A percentile compares a stretch with the other conserved stretches of the same genome.
These are phyloP conservation scores for Corynorhinus townsendii DNA, from an alignment of 2,113 vertebrate genomes.

Conservation along the genomic window DNA sequence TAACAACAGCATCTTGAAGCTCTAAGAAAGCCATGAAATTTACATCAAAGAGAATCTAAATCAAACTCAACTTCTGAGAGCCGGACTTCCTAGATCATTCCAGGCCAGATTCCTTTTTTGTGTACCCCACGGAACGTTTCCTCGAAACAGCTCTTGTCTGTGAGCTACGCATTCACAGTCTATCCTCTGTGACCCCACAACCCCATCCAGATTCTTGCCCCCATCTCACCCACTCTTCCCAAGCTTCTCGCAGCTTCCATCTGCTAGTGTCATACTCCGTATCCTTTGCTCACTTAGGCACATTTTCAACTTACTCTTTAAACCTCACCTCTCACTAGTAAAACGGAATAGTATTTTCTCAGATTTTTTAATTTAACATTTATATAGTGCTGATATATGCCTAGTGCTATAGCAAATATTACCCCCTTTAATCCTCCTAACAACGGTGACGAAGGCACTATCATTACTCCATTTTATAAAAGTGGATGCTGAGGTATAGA, in stretches of 20 bases:
- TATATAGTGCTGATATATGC: background rate
- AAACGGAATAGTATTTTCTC: background rate
- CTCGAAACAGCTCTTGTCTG: background rate
- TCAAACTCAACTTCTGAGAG: background rate
- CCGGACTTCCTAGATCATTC: background rate
- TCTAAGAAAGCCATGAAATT: background rate
- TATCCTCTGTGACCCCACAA: background rate
- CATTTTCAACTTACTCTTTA: background rate
- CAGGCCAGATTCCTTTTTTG: background rate
- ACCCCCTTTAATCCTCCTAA: background rate
- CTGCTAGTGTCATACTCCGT: background rate
- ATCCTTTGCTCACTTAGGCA: background rate
- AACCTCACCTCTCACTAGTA: background rate
- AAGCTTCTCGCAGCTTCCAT: background rate
- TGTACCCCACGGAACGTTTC: background rate
- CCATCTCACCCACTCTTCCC: no score
- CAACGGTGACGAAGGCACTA: background rate
- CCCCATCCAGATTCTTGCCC: background rate
- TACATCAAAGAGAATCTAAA: background rate
- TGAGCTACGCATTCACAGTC: fast-evolving
- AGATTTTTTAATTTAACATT: background rate
- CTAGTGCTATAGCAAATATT: background rate
- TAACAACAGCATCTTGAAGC: background rate
- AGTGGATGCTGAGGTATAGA: background rate
- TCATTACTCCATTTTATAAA: background rate